Evolutionary conservation across 2,797 vertebrate genomes (phyloP).

Genomic region (Scomberomorus guttatus): DNA sequence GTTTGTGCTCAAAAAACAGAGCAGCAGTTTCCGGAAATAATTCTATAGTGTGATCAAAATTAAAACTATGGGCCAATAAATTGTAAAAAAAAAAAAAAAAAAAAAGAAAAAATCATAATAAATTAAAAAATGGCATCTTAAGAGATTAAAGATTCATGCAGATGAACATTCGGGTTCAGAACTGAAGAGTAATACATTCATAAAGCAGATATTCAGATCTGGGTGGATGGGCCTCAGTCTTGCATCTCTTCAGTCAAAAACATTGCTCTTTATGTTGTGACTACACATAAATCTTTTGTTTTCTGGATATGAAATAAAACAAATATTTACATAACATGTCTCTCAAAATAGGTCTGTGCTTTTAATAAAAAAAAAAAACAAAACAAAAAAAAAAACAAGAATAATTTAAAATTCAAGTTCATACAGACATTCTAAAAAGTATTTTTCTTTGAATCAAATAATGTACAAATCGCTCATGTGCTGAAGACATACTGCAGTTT

Average conservation of each 20-base stretch:
- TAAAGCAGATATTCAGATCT: conserved; percentile 79
- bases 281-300: conserved; percentile 73
- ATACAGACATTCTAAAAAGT: conserved; percentile 85
- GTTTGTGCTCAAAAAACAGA: conserved; percentile 65
- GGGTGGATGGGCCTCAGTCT: conserved; percentile 72
- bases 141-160: conserved; percentile 65
- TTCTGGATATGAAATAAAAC: conserved; percentile 85
- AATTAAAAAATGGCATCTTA: conserved; percentile 54
- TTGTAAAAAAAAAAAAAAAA: conserved; percentile 39
- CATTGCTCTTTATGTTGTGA: conserved; percentile 70
- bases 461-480: conserved; percentile 84
- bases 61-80: conserved; percentile 52
- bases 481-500: conserved; percentile 86
- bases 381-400: conserved; percentile 66
- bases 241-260: conserved; percentile 73
- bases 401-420: conserved; percentile 92
- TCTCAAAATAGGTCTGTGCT: conserved; percentile 87
- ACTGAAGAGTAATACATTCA: conserved; percentile 85
- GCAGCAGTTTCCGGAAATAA: conserved; percentile 44
- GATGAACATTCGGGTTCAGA: conserved; percentile 68
- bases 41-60: conserved; percentile 52
- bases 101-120: conserved; percentile 46
- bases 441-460: conserved; percentile 76
- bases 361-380: conserved; percentile 79
- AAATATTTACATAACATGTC: conserved; percentile 83